Base-by-base conservation (phyloP, 2,797 vertebrate species). In the Numenius phaeopus region DNA sequence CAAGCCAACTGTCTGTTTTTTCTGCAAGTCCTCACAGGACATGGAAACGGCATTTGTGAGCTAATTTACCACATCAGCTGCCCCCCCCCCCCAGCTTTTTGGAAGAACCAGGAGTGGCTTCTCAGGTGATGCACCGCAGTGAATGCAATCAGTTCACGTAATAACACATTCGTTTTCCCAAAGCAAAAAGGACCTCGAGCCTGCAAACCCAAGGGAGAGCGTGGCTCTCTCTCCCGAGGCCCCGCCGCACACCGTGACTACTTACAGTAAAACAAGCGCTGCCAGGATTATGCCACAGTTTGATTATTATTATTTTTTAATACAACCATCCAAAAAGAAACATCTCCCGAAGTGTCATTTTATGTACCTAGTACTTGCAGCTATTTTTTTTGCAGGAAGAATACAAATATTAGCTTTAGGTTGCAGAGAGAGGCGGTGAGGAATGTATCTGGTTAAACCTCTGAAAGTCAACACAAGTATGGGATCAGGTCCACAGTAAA, bases 401-500 rank as follows among this genome's bases (percentile, higher is more conserved):
- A 76, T 27, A 83, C 24, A 55, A 80, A 58, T 62, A 76, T 44
- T 93, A 83, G 32, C 46, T 79, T 65, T 39, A 65, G 23, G 39
- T 49, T 78, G 65, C 64, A 89, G 47, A 87, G 65, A 77, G 84
- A 93, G 37, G 66, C 20, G 7, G 76, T 11, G 9, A 87, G 47
- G 87, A 87, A 91, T 30, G 21, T 37, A 77, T 78, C 91, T 93
- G 66, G 69, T 67, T 94, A 94, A 96, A 72, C 11, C 11, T 94
- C 69, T 55, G 49, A 94, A 95, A 96, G 94, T 94, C 94, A 97
- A 96, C 82, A 94, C 24, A 92, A 93, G 46, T n/a, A 65, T 24
- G 85, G 96, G 80, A 96, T 85, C 84, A 80, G 46, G 23, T 90
- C 94, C 94, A 95, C 91, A 83, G 85, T 83, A 96, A 96, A 96